Percentiles rank a stretch among this genome's conserved stretches.
phyloP scores from a whole-genome alignment of 2,113 vertebrate species.

The Passer domesticus region DNA sequence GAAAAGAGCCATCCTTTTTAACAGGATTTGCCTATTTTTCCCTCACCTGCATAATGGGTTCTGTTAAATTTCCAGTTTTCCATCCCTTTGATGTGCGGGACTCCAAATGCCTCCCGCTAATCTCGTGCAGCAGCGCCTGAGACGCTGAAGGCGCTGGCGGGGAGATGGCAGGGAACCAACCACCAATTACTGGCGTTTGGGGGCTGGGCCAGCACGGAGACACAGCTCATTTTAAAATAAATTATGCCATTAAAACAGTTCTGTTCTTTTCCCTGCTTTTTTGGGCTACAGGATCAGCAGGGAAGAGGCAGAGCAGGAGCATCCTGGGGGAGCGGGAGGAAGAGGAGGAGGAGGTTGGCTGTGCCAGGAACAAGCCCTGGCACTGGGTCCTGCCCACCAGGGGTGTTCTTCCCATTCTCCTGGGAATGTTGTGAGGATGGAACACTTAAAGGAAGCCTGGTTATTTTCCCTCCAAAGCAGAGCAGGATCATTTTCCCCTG shows the following conservation, averaged over 20 bases:
- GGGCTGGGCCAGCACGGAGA: neutral
- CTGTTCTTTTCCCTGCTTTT: neutral
- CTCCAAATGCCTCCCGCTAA: neutral
- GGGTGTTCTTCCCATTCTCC: neutral
- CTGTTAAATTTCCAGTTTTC: slow-evolving; percentile 32
- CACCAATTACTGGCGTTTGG: neutral
- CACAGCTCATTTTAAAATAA: neutral
- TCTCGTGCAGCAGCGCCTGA: neutral
- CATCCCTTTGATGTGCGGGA: slow-evolving; percentile 46
- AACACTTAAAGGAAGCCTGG: neutral
- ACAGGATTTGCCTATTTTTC: neutral
- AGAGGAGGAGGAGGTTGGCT: neutral
- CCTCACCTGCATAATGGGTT: neutral
- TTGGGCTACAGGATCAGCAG: neutral
- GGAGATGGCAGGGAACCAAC: slow-evolving; percentile 13
- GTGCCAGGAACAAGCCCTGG: neutral
- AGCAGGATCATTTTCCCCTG: slow-evolving; percentile 17
- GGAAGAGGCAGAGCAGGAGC: neutral
- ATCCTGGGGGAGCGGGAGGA: neutral
- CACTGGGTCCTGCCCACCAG: neutral
- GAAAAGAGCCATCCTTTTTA: neutral
- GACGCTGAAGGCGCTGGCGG: neutral
- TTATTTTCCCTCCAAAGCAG: neutral
- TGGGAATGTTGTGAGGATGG: neutral
- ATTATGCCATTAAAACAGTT: neutral